Evolutionary conservation across 2,888 invertebrate genomes (phyloP).

Genomic region (Agrotis clavis): DNA sequence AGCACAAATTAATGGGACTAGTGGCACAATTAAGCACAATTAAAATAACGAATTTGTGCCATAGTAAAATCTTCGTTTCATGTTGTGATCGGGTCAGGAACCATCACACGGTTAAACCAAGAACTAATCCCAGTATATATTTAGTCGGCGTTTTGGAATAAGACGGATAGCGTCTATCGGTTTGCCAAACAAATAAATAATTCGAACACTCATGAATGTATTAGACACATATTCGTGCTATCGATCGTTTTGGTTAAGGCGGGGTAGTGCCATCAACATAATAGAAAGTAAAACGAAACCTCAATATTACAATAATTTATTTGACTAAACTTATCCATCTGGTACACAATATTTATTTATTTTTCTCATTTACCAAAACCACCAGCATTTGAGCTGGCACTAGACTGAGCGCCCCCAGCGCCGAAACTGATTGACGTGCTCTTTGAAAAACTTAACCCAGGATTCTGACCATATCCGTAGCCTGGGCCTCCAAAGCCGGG

Average conservation of each 20-base stretch:
- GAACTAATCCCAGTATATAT: too few relatives aligned
- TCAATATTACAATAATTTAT: background rate
- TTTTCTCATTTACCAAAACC: slow-evolving; percentile 57
- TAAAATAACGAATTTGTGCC: too few relatives aligned
- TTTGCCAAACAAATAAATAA: background rate
- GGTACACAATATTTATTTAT: background rate
- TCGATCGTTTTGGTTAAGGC: background rate
- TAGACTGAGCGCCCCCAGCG: slow-evolving; percentile 43
- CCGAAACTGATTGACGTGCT: slow-evolving; percentile 48
- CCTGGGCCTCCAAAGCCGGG: slow-evolving; percentile 35
- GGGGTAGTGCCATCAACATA: background rate
- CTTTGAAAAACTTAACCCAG: slow-evolving; percentile 46
- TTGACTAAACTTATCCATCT: background rate
- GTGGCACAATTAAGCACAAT: too few relatives aligned
- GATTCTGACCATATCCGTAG: slow-evolving; percentile 37
- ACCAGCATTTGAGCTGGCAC: slow-evolving; percentile 68
- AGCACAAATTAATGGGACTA: too few relatives aligned
- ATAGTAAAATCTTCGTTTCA: too few relatives aligned
- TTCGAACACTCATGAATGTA: background rate
- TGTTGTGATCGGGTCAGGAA: too few relatives aligned
- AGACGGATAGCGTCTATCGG: too few relatives aligned
- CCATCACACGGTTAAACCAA: too few relatives aligned
- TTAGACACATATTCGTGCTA: background rate
- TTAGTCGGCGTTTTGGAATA: too few relatives aligned
- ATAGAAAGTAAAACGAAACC: slow-evolving; percentile 14